Evolutionary conservation across 2,888 invertebrate genomes (phyloP), one percentile per base, ranked within the genome.

Genomic region (Masnerella sp.): DNA sequence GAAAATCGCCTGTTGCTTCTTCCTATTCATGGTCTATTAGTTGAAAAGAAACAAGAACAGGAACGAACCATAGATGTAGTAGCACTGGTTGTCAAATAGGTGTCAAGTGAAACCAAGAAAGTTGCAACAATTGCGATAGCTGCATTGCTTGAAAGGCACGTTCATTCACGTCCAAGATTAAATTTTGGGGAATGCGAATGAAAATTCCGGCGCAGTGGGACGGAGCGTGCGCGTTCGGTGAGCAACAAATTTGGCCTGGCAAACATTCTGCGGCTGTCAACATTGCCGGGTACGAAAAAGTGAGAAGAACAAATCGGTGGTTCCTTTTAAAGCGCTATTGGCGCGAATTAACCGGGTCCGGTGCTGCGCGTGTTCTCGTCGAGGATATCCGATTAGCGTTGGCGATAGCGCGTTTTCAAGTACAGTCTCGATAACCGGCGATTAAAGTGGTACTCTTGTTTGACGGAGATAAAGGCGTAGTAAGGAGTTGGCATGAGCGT

Each of bases 101-200:
- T n/a, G n/a, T n/a, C n/a, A n/a, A n/a, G n/a, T n/a, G n/a, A n/a
- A n/a, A n/a, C n/a, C n/a, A n/a, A n/a, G n/a, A n/a, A n/a, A n/a
- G 18, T 40, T 52, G 12, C 20, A 40, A 25, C 30, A 45, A 22
- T 52, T 36, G 18, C 30, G 28, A 61, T 20, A 40, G 22, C 17
- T 8, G 18, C 25, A 36, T 47, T 36, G 12, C n/a, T 5, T 20
- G 9, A 34, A 43, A 42, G 11, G 11, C 45, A 64, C 36, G 52
- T 52, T 64, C 64, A 64, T 64, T 65, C 65, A 65, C 30, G 30
- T 54, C 20, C 18, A 40, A 65, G 56, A 67, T 58, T 45, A 47
- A 47, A 38, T 65, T 47, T 65, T 58, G 20, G 51, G 58, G 51
- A 43, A 38, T 47, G 17, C 58, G 51, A 58, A 38, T 49, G 22